Percentiles rank a stretch among this genome's conserved stretches.
These are phyloP conservation scores for Eptatretus atami DNA, from an alignment of 2,797 vertebrate species.

Conservation along the genomic window DNA sequence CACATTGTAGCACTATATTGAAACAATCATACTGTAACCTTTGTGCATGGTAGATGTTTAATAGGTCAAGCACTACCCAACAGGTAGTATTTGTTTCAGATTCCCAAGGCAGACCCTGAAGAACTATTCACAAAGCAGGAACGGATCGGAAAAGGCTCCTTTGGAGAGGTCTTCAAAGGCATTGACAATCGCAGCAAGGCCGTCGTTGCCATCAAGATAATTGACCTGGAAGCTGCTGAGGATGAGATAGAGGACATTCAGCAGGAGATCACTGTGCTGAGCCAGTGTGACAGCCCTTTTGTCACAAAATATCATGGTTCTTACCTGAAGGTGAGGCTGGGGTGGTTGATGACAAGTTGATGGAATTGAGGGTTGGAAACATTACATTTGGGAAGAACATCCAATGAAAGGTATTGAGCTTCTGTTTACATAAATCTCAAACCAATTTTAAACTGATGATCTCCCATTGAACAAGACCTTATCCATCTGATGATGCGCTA, in stretches of 20 bases:
- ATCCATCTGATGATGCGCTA: too few species aligned
- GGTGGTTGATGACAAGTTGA: conserved; percentile 9
- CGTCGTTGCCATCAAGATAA: conserved; percentile 92
- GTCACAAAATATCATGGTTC: conserved; percentile 94
- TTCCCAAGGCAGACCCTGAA: conserved; percentile 56
- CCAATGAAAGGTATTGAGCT: too few species aligned
- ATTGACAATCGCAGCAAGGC: conserved; percentile 86
- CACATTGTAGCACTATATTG: too few species aligned
- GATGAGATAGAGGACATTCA: conserved; percentile 97
- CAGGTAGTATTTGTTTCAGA: conserved; percentile 17
- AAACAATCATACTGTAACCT: too few species aligned
- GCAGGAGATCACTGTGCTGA: conserved; percentile 89
- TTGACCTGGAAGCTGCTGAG: conserved; percentile 89
- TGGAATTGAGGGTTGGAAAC: conserved; percentile 11
- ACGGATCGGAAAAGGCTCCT: conserved; percentile 86
- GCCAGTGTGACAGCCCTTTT: conserved; percentile 87
- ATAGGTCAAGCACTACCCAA: too few species aligned
- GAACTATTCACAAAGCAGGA: conserved; percentile 74
- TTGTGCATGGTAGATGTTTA: too few species aligned
- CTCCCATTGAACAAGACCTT: too few species aligned
- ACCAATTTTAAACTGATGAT: too few species aligned
- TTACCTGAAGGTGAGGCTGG: conserved; percentile 56
- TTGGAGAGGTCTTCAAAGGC: conserved; percentile 92
- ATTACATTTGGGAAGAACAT: too few species aligned
- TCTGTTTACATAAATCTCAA: too few species aligned